Percentiles rank a stretch among this genome's conserved stretches.
phyloP scores from a whole-genome alignment of 2,888 invertebrate genomes.

The Coecobrya sp. region DNA sequence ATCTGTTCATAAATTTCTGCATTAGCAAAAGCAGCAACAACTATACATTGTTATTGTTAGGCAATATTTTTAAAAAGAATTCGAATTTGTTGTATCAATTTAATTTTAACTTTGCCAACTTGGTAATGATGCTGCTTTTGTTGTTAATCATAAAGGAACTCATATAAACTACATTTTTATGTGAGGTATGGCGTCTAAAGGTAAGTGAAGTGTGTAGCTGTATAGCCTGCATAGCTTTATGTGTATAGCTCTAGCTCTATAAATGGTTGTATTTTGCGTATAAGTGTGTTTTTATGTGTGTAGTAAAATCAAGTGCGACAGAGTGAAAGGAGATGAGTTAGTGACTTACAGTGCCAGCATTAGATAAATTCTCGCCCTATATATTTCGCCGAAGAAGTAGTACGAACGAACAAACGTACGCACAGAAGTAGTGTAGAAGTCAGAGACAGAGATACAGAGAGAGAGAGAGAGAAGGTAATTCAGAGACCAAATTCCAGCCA shows the following conservation, averaged over 20 bases:
- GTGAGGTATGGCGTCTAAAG: too few relatives aligned
- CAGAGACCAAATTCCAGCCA: constrained; percentile 79
- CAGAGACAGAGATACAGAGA: constrained; percentile 69
- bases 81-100: too few relatives aligned
- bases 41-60: too few relatives aligned
- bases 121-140: too few relatives aligned
- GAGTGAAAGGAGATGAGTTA: constrained; percentile 82
- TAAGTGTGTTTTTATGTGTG: constrained; percentile 61
- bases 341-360: constrained; percentile 84
- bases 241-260: constrained; percentile 5
- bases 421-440: constrained; percentile 72
- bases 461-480: constrained; percentile 70
- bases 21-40: too few relatives aligned
- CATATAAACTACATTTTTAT: too few relatives aligned
- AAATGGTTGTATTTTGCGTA: constrained; percentile 15
- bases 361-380: constrained; percentile 84
- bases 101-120: too few relatives aligned
- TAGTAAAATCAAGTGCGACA: constrained; percentile 82
- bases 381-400: constrained; percentile 79
- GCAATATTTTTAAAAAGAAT: too few relatives aligned
- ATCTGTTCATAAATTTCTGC: too few relatives aligned
- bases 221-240: neutral
- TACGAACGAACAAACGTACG: constrained; percentile 74
- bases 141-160: too few relatives aligned
- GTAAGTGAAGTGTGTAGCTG: neutral